Percentiles rank a stretch among this genome's conserved stretches.
phyloP scores from a whole-genome alignment of 1,140 invertebrate genomes.

The Teleopsis dalmanni region DNA sequence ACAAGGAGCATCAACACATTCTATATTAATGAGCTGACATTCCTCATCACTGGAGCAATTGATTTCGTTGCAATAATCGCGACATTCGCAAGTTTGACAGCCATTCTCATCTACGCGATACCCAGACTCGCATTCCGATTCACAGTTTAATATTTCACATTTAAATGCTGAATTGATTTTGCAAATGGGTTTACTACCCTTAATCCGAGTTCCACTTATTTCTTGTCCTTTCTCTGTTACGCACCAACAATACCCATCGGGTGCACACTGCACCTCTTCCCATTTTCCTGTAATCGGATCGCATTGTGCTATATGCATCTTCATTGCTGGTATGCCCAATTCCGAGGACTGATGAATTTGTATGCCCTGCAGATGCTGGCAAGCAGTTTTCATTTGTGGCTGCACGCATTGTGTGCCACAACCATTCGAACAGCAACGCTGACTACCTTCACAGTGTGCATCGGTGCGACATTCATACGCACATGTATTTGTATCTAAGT shows the following conservation, averaged over 20 bases:
- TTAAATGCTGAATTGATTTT: slow-evolving; percentile 44
- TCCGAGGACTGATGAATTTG: slow-evolving; percentile 69
- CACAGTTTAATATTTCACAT: slow-evolving; percentile 58
- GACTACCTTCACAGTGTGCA: slow-evolving; percentile 55
- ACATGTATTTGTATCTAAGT: slow-evolving; percentile 52
- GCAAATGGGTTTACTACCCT: slow-evolving; percentile 41
- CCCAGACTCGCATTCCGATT: slow-evolving; percentile 58
- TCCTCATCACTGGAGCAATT: slow-evolving; percentile 65
- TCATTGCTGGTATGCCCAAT: slow-evolving; percentile 60
- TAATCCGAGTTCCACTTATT: slow-evolving; percentile 53
- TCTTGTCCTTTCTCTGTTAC: slow-evolving; percentile 78
- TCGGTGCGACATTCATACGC: slow-evolving; percentile 70
- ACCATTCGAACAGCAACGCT: slow-evolving; percentile 76
- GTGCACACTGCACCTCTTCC: slow-evolving; percentile 68
- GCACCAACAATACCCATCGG: slow-evolving; percentile 78
- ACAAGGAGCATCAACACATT: slow-evolving; percentile 53
- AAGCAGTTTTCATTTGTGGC: slow-evolving; percentile 66
- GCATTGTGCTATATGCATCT: slow-evolving; percentile 74
- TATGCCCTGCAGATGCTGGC: slow-evolving; percentile 59
- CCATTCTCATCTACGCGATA: slow-evolving; percentile 58
- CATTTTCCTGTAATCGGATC: slow-evolving; percentile 63
- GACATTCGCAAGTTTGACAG: slow-evolving; percentile 67
- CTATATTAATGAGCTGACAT: slow-evolving; percentile 50
- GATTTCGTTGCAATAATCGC: slow-evolving; percentile 67
- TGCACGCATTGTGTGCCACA: slow-evolving; percentile 73